These are phyloP conservation scores for Artemia sp. DNA, from an alignment of 2,888 invertebrate species.

Conservation along the genomic window DNA sequence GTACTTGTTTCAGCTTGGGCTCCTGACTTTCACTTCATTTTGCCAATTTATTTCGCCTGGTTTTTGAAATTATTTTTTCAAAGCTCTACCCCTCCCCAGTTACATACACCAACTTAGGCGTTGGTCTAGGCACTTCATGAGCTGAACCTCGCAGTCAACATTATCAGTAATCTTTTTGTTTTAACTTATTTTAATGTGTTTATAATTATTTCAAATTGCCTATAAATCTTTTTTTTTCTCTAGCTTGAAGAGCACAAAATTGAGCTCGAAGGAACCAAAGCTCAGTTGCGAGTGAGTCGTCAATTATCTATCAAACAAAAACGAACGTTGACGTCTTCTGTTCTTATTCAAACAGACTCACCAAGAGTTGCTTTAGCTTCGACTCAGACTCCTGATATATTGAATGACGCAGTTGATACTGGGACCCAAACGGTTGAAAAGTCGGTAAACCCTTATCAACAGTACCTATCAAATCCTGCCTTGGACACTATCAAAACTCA, in stretches of 20 bases:
- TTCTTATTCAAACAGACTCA: not conserved
- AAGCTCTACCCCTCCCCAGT: too few species aligned
- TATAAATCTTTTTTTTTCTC: constrained; percentile 15
- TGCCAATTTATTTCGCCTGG: too few species aligned
- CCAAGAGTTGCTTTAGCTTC: not conserved
- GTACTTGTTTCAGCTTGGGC: too few species aligned
- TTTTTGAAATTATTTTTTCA: too few species aligned
- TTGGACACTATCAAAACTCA: constrained; percentile 8
- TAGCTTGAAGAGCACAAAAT: constrained; percentile 67
- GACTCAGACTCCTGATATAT: not conserved
- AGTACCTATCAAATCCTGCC: not conserved
- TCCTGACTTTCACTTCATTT: too few species aligned
- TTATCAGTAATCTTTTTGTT: not conserved
- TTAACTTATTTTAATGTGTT: not conserved
- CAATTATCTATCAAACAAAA: constrained; percentile 1
- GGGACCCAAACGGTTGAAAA: not conserved
- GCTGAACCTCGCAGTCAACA: too few species aligned
- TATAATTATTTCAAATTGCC: constrained; percentile 7
- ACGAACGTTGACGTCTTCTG: not conserved
- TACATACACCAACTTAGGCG: too few species aligned
- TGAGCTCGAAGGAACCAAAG: constrained; percentile 62
- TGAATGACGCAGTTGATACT: not conserved
- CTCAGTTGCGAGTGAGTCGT: constrained; percentile 45
- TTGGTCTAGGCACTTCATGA: too few species aligned
- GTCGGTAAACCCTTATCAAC: not conserved